Evolutionary conservation across 2,113 vertebrate species (phyloP).

Genomic region (Nibea coibor): DNA sequence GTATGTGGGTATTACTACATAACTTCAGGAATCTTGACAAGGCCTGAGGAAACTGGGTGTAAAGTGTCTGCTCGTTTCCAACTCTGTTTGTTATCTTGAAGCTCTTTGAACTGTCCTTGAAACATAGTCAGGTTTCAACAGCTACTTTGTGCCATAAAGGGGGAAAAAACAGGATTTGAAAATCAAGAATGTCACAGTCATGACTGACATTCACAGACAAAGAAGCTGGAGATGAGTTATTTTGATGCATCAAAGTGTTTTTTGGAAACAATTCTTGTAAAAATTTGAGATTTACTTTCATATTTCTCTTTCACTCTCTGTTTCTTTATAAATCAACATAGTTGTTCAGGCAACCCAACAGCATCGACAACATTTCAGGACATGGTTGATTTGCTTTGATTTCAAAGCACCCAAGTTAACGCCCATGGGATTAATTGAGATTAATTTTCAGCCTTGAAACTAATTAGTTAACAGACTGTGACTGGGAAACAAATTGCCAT

Average conservation of each 20-base stretch:
- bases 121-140: conserved; percentile 17
- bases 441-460: conserved; percentile 75
- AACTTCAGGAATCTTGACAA: conserved; percentile 34
- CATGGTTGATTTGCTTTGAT: conserved; percentile 70
- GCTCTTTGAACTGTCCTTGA: conserved; percentile 54
- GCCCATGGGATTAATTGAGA: conserved; percentile 76
- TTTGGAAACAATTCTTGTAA: neutral
- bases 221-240: conserved; percentile 11
- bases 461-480: conserved; percentile 79
- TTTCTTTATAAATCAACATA: neutral
- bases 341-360: conserved; percentile 9
- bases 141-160: neutral
- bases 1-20: neutral
- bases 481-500: conserved; percentile 75
- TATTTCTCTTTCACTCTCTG: neutral
- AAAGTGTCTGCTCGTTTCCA: conserved; percentile 37
- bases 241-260: conserved; percentile 17
- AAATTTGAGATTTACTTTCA: neutral
- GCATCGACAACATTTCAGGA: conserved; percentile 62
- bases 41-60: conserved; percentile 45
- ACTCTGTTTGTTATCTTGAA: conserved; percentile 31
- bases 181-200: neutral
- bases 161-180: conserved; percentile 2
- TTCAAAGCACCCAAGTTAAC: conserved; percentile 60
- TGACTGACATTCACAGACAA: conserved; percentile 8